Conservation (phyloP, 2,113 vertebrate genomes). For the Xiphorhynchus elegans region DNA sequence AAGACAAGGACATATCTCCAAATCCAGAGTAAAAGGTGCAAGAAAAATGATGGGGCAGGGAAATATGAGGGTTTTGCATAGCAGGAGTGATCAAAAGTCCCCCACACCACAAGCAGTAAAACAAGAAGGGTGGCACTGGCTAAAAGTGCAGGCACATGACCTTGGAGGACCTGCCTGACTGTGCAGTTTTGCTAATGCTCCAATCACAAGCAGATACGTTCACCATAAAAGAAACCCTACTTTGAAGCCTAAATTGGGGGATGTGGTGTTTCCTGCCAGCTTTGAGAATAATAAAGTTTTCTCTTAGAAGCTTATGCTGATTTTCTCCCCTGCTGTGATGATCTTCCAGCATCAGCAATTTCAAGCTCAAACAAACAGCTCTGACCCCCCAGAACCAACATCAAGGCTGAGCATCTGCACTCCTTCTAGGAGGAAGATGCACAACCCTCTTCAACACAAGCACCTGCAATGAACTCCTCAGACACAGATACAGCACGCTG, state of each 20-base stretch:
- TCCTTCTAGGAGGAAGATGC: background rate
- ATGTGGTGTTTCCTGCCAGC: background rate
- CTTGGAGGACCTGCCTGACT: background rate
- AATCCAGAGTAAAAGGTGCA: background rate
- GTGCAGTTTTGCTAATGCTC: background rate
- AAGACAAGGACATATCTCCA: background rate
- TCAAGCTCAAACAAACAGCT: background rate
- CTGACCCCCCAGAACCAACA: background rate
- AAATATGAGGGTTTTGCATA: background rate
- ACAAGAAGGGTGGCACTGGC: background rate
- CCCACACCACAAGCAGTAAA: background rate
- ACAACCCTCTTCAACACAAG: background rate
- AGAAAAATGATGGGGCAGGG: background rate
- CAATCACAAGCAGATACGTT: background rate
- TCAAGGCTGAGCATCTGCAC: background rate
- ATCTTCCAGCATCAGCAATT: background rate
- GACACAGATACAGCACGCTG: fast-evolving
- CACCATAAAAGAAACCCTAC: background rate
- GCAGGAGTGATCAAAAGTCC: background rate
- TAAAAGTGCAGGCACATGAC: background rate
- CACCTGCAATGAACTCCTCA: background rate
- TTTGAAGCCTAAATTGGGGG: background rate
- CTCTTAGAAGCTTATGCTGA: background rate
- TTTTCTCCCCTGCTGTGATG: background rate
- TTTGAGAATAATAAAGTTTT: background rate